These are phyloP conservation scores for Penaeus japonicus DNA, from an alignment of 1,140 invertebrate species.

Conservation along the genomic window DNA sequence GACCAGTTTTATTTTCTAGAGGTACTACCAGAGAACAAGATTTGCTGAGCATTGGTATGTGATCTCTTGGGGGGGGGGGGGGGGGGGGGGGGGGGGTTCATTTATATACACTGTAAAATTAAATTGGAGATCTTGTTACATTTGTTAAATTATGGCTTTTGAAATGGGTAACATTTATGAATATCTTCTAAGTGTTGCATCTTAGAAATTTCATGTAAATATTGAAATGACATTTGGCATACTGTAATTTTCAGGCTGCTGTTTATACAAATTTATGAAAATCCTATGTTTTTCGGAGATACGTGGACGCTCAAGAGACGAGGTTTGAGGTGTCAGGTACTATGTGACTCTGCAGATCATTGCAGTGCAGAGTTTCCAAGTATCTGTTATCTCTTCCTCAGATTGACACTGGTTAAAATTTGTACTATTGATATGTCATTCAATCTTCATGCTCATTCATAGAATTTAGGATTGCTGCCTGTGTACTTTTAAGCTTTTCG, in stretches of 20 bases:
- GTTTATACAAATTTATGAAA: background rate
- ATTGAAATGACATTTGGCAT: too few relatives aligned
- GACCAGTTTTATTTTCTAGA: background rate
- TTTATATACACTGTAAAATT: too few relatives aligned
- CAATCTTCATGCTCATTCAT: background rate
- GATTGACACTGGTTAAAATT: background rate
- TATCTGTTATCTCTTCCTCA: conserved; percentile 57
- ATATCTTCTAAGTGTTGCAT: too few relatives aligned
- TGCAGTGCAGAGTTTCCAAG: conserved; percentile 59
- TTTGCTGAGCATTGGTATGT: too few relatives aligned
- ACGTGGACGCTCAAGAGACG: background rate
- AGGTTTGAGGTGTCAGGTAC: conserved; percentile 61
- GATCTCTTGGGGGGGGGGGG: too few relatives aligned
- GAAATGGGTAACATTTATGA: too few relatives aligned
- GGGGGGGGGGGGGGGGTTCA: too few relatives aligned
- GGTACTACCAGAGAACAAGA: too few relatives aligned
- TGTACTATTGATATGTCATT: background rate
- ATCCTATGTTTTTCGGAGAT: background rate
- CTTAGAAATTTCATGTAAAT: too few relatives aligned
- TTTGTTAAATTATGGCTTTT: too few relatives aligned
- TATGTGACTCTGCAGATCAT: conserved; percentile 63
- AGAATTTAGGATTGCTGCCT: background rate
- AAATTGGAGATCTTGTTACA: too few relatives aligned
- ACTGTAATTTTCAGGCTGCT: too few relatives aligned
- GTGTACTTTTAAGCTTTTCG: background rate